phyloP scores from a whole-genome alignment of 2,888 invertebrate genomes.

The Nycteola revayana region DNA sequence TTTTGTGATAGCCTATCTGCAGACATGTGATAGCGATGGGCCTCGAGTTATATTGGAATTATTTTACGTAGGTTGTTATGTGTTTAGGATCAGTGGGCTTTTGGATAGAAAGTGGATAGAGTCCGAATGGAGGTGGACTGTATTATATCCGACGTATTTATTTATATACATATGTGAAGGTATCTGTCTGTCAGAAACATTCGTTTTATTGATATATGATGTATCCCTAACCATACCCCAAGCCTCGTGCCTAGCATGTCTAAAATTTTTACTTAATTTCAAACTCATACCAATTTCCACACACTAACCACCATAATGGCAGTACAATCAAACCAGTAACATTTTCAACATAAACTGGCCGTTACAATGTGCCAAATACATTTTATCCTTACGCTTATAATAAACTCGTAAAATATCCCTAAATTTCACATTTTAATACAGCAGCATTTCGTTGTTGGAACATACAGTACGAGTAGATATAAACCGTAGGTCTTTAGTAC shows the following conservation, averaged over 20 bases:
- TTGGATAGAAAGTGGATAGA: too few relatives aligned
- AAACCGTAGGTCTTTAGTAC: constrained; percentile 31
- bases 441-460: constrained; percentile 17
- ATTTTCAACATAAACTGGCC: background rate
- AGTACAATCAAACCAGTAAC: background rate
- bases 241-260: too few relatives aligned
- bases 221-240: too few relatives aligned
- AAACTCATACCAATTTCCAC: too few relatives aligned
- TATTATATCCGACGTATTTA: too few relatives aligned
- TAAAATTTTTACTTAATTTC: too few relatives aligned
- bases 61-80: background rate
- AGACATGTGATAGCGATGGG: background rate
- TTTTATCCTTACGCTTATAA: background rate
- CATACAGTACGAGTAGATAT: constrained; percentile 6
- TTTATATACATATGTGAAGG: too few relatives aligned
- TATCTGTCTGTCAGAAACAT: too few relatives aligned
- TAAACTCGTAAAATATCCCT: constrained; percentile 7
- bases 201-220: too few relatives aligned
- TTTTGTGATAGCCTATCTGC: constrained; percentile 4
- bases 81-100: background rate
- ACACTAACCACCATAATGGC: too few relatives aligned
- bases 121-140: too few relatives aligned
- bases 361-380: background rate
- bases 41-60: background rate
- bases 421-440: constrained; percentile 15